These are phyloP conservation scores for Papilio glaucus DNA, from an alignment of 1,140 invertebrate species.

Conservation along the genomic window DNA sequence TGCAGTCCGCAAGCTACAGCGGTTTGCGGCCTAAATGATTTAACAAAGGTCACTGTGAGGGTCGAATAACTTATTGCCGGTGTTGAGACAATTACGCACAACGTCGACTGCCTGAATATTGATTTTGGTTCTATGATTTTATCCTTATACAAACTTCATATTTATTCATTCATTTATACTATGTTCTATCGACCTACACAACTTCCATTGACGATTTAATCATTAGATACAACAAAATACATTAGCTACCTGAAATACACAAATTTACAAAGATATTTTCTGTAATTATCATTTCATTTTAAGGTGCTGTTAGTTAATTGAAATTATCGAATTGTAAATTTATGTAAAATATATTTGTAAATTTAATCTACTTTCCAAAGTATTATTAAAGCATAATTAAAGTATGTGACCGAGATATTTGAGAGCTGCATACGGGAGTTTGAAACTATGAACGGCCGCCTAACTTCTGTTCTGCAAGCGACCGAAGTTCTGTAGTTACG, in stretches of 20 bases:
- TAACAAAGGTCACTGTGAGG: constrained; percentile 10
- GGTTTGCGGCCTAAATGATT: constrained; percentile 8
- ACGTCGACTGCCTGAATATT: background rate
- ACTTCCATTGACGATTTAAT: background rate
- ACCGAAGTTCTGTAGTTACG: constrained; percentile 5
- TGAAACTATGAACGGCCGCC: constrained; percentile 8
- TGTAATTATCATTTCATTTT: too few species aligned
- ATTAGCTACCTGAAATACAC: too few species aligned
- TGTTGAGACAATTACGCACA: background rate
- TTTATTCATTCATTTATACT: background rate
- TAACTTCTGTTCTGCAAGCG: background rate
- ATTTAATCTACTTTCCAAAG: background rate
- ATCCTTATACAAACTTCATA: background rate
- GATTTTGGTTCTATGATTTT: background rate
- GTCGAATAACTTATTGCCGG: constrained; percentile 12
- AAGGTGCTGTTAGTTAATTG: background rate
- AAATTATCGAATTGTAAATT: background rate
- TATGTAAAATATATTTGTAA: background rate
- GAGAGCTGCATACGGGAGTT: constrained; percentile 9
- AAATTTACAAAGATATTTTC: too few species aligned
- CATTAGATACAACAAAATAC: too few species aligned
- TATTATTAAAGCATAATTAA: background rate
- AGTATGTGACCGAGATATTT: constrained; percentile 8
- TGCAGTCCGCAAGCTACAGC: background rate
- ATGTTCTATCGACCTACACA: too few species aligned